phyloP scores from a whole-genome alignment of 2,888 invertebrate genomes.

The Limnephilus rhombicus region DNA sequence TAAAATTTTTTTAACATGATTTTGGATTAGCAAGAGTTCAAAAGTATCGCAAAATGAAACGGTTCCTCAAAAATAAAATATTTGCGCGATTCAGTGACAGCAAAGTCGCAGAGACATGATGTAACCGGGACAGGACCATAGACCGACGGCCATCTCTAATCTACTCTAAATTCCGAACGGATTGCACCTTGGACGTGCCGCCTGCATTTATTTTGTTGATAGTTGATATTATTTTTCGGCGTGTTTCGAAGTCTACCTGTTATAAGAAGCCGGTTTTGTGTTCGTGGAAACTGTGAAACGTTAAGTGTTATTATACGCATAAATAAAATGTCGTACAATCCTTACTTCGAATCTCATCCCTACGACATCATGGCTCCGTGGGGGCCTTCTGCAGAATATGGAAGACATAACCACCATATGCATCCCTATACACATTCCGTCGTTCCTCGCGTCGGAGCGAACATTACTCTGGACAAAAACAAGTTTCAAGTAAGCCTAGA shows the following conservation, averaged over 20 bases:
- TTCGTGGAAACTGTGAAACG: neutral
- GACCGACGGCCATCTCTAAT: too few species aligned
- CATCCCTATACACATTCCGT: constrained; percentile 28
- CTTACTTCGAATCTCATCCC: constrained; percentile 44
- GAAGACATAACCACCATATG: constrained; percentile 11
- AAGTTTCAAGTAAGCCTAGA: constrained; percentile 80
- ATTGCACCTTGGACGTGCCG: neutral
- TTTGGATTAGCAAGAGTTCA: too few species aligned
- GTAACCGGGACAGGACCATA: too few species aligned
- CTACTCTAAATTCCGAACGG: too few species aligned
- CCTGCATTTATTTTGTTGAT: neutral
- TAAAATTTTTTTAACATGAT: too few species aligned
- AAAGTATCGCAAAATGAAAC: too few species aligned
- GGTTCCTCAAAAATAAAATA: too few species aligned
- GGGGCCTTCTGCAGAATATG: constrained; percentile 38
- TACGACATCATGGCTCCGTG: constrained; percentile 52
- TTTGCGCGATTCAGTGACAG: too few species aligned
- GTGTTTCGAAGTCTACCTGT: neutral
- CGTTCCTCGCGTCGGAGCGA: constrained; percentile 38
- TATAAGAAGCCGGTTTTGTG: neutral
- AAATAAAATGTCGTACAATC: constrained; percentile 37
- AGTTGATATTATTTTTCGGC: neutral
- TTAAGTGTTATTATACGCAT: neutral
- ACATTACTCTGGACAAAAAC: constrained; percentile 68
- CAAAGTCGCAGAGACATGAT: too few species aligned